Evolutionary conservation across 1,140 invertebrate genomes (phyloP).

Genomic region (Zaprionus camerounensis): DNA sequence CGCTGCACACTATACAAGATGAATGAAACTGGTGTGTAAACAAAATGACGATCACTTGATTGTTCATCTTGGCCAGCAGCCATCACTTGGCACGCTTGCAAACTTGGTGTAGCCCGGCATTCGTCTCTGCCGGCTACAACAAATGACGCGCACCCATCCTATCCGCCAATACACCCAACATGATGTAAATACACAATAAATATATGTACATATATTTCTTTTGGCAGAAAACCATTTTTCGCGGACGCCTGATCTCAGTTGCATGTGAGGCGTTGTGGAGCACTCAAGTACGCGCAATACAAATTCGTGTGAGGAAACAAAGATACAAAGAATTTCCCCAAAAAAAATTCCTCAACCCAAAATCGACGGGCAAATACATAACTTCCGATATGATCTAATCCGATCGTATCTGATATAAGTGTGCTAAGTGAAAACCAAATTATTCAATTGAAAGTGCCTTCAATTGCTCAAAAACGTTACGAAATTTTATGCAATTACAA

Average conservation of each 20-base stretch:
- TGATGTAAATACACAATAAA: conserved; percentile 5
- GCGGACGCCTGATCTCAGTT: conserved; percentile 78
- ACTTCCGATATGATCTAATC: not conserved
- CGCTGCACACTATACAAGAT: not conserved
- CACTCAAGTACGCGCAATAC: conserved; percentile 64
- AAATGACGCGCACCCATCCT: conserved; percentile 61
- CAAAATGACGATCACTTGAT: conserved; percentile 15
- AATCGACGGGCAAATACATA: conserved; percentile 15
- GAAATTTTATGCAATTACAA: conserved; percentile 56
- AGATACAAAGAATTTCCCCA: conserved; percentile 2
- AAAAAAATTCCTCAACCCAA: conserved; percentile 38
- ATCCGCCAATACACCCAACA: not conserved
- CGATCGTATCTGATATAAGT: not conserved
- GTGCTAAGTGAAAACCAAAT: conserved; percentile 55
- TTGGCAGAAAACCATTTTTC: conserved; percentile 77
- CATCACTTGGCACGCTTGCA: conserved; percentile 46
- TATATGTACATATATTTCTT: conserved; percentile 40
- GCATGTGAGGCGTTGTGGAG: conserved; percentile 66
- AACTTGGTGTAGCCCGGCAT: conserved; percentile 24
- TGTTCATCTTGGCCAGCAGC: conserved; percentile 52
- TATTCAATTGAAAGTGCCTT: conserved; percentile 39
- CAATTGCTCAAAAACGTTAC: conserved; percentile 48
- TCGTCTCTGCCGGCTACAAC: conserved; percentile 46
- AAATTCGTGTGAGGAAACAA: conserved; percentile 20
- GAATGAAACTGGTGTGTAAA: conserved; percentile 26